Percentiles rank a stretch among this genome's conserved stretches.
Conservation (phyloP, 2,888 invertebrate genomes). For the Hesperia comma region DNA sequence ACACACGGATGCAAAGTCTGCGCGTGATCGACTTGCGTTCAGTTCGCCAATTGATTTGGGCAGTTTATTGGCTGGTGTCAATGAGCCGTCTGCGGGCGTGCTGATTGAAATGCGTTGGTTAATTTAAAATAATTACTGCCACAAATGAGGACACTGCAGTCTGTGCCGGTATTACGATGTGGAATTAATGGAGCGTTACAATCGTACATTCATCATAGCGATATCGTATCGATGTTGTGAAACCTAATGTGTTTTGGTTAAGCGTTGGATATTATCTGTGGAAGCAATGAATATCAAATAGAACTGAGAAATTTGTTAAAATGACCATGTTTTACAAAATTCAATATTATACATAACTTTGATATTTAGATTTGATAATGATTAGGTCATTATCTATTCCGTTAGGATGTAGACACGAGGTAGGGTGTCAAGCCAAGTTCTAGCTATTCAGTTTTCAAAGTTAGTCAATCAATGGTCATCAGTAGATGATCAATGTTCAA, state of each 20-base stretch:
- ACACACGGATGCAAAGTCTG: neutral
- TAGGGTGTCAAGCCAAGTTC: too few species aligned
- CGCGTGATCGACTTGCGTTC: slow-evolving; percentile 27
- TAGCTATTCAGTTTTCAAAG: too few species aligned
- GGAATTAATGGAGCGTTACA: neutral
- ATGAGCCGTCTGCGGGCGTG: slow-evolving; percentile 57
- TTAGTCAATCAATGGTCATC: too few species aligned
- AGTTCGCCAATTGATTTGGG: slow-evolving; percentile 64
- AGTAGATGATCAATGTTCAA: too few species aligned
- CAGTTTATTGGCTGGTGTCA: slow-evolving; percentile 66
- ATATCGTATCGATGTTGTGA: neutral
- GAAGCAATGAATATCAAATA: too few species aligned
- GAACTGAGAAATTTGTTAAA: too few species aligned
- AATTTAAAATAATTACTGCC: slow-evolving; percentile 38
- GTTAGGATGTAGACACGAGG: too few species aligned
- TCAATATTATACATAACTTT: too few species aligned
- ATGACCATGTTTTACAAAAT: too few species aligned
- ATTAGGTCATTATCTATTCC: too few species aligned
- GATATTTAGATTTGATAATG: too few species aligned
- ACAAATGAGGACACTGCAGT: slow-evolving; percentile 7
- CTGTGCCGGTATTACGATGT: neutral
- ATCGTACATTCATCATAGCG: neutral
- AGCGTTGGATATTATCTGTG: neutral
- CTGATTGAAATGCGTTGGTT: slow-evolving; percentile 65
- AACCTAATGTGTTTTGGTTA: neutral